A percentile compares a stretch with the other conserved stretches of the same genome.
These are phyloP conservation scores for Drosophila cognata DNA, from an alignment of 2,888 invertebrate genomes.

Conservation along the genomic window DNA sequence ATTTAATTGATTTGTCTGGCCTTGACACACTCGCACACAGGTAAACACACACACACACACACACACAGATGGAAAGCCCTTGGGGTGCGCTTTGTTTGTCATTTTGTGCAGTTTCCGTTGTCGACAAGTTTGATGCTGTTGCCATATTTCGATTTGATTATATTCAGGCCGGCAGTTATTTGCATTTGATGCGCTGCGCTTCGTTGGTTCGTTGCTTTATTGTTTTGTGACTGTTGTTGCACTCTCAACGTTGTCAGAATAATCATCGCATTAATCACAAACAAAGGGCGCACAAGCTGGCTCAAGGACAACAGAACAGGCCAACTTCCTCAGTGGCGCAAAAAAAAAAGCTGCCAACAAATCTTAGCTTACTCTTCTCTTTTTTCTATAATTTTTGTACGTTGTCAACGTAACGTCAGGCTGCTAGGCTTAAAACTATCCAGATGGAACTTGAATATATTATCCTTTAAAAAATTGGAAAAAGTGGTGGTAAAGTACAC, in stretches of 20 bases:
- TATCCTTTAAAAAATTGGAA: not conserved
- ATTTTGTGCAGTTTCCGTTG: slow-evolving; percentile 63
- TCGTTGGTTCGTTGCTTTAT: slow-evolving; percentile 22
- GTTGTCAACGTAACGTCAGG: not conserved
- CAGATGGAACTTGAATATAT: not conserved
- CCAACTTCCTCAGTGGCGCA: slow-evolving; percentile 30
- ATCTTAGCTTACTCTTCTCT: slow-evolving; percentile 5
- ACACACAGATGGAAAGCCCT: slow-evolving; percentile 28
- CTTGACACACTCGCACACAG: slow-evolving; percentile 47
- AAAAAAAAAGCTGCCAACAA: not conserved
- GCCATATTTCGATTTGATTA: slow-evolving; percentile 73
- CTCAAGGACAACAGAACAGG: slow-evolving; percentile 48
- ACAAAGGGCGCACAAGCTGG: slow-evolving; percentile 52
- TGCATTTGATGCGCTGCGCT: slow-evolving; percentile 73
- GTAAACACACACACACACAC: slow-evolving; percentile 1
- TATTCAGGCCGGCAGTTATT: slow-evolving; percentile 71
- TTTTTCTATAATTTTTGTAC: not conserved
- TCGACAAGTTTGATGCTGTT: slow-evolving; percentile 68
- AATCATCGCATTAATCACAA: slow-evolving; percentile 74
- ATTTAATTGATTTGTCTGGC: slow-evolving; percentile 76
- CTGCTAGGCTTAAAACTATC: not conserved
- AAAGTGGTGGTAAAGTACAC: too few species aligned
- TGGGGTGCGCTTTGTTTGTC: slow-evolving; percentile 42
- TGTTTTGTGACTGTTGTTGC: slow-evolving; percentile 35
- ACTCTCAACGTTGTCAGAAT: slow-evolving; percentile 54